These are phyloP conservation scores for Chiloscyllium plagiosum DNA, from an alignment of 2,113 vertebrate genomes.

Conservation along the genomic window DNA sequence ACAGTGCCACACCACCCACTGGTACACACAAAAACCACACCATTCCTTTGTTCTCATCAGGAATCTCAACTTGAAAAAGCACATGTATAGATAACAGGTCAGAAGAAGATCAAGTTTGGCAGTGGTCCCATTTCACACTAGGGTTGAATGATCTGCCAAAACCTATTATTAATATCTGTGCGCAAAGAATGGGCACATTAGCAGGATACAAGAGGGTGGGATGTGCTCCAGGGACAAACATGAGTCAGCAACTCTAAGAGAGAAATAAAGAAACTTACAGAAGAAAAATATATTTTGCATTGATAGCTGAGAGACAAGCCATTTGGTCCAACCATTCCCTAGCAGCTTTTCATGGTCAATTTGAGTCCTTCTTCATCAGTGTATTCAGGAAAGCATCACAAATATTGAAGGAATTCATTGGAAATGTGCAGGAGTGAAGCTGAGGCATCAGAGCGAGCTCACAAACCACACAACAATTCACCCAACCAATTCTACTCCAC, in stretches of 20 bases:
- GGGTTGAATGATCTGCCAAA: not conserved
- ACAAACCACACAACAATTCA: not conserved
- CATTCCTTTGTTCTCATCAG: not conserved
- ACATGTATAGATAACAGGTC: not conserved
- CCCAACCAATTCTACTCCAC: not conserved
- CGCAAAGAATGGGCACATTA: not conserved
- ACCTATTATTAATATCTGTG: not conserved
- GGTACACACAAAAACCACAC: not conserved
- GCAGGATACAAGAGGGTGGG: not conserved
- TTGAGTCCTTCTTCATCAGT: not conserved
- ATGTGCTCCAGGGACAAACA: not conserved
- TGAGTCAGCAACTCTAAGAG: not conserved
- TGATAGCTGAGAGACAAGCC: not conserved
- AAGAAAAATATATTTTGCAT: not conserved
- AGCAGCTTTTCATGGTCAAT: not conserved
- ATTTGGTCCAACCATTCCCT: not conserved
- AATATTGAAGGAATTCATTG: not conserved
- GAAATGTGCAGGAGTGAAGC: not conserved
- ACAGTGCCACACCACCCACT: not conserved
- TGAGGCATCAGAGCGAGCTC: not conserved
- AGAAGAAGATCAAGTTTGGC: not conserved
- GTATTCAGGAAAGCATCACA: not conserved
- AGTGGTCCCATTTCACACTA: not conserved
- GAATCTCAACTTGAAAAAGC: not conserved
- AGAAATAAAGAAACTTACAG: not conserved